Conservation (phyloP, 2,113 vertebrate genomes). For the Nothoprocta pentlandii region DNA sequence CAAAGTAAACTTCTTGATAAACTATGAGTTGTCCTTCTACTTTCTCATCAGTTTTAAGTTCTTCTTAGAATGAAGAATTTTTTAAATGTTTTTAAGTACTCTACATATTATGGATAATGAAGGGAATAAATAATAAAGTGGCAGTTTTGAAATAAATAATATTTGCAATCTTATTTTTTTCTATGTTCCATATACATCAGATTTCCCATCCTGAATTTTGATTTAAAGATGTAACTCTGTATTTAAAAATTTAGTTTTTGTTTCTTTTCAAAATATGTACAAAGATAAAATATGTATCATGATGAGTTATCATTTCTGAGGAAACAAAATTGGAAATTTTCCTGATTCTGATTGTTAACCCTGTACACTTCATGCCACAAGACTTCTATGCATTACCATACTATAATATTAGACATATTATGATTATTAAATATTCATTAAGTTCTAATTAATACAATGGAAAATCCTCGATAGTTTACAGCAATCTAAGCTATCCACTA, state of each 20-base stretch:
- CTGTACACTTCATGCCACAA: fast-evolving
- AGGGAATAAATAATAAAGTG: not conserved
- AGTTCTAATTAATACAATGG: not conserved
- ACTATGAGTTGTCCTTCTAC: not conserved
- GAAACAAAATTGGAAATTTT: not conserved
- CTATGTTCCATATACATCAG: not conserved
- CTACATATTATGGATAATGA: not conserved
- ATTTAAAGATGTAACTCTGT: not conserved
- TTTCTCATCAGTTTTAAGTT: not conserved
- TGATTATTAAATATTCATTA: not conserved
- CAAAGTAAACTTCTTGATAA: not conserved
- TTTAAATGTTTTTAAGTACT: not conserved
- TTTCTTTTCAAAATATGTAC: not conserved
- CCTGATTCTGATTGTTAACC: not conserved
- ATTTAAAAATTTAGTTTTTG: not conserved
- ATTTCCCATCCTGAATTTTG: not conserved
- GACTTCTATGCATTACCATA: not conserved
- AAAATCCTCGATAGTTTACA: not conserved
- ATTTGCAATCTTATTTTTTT: not conserved
- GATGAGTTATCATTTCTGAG: not conserved
- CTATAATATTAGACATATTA: not conserved
- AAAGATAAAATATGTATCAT: not conserved
- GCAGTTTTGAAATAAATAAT: not conserved
- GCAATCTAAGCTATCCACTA: not conserved
- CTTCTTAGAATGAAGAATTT: not conserved